Evolutionary conservation across 2,888 invertebrate genomes (phyloP), one percentile per base, ranked within the genome.

Genomic region (Cordilura impudica): DNA sequence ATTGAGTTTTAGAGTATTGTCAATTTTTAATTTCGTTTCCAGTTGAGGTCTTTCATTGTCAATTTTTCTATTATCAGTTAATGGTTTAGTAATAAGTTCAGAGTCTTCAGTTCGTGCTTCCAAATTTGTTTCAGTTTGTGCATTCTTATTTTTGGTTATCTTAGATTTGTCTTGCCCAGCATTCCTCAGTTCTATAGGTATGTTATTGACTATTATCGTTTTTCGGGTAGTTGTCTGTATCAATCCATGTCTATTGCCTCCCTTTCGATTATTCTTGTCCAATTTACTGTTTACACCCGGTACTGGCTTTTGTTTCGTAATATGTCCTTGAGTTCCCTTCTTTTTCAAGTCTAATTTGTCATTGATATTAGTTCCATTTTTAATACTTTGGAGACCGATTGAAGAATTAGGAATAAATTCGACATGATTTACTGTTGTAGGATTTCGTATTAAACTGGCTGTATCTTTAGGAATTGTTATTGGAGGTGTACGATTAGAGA

Each of bases 291-390:
- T 86, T 3, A 89, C 81, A 0, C 85, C 85, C 5, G 69, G 81
- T 2, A 82, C 71, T 0, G 85, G 84, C 51, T 86, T 86, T 0
- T 82, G 82, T 86, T 79, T 77, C 2, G 81, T 79, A 6, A 90
- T 82, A 88, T 90, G 76, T 88, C 88, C 67, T 85, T 88, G 70
- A 85, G 89, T 83, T 86, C 88, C 60, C 88, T 90, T 88, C 3
- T 85, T 85, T 79, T 84, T 85, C 0, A 93, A 90, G 90, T 93
- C 93, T 67, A 93, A 90, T 91, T 93, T 93, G 87, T 93, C 93
- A 83, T 91, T 92, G 54, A 93, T 91, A 77, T 88, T 90, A 3
- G 84, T 85, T 7, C 80, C 71, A 35, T 85, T 86, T 4, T 72
- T 58, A 1, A 86, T 85, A 51, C 85, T 82, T 5, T 86, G 87